Conservation (phyloP, 2,797 vertebrate species). For the Amniataba percoides region DNA sequence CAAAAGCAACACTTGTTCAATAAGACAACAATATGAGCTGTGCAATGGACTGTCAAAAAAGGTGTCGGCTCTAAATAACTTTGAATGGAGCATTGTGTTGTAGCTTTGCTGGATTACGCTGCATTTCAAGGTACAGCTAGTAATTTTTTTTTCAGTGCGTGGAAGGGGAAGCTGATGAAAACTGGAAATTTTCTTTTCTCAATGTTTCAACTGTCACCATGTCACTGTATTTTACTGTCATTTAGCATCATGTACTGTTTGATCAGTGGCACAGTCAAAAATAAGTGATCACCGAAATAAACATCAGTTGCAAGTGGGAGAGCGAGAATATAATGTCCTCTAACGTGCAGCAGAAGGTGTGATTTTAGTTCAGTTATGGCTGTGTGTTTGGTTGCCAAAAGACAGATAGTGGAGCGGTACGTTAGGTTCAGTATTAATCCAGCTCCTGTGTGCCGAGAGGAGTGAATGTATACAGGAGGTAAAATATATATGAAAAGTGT, state of each 20-base stretch:
- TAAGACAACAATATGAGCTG: no score
- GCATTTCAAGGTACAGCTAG: background rate
- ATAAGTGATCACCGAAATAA: conserved; percentile 14
- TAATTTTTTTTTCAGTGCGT: background rate
- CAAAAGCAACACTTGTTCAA: no score
- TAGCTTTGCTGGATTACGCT: background rate
- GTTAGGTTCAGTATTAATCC: background rate
- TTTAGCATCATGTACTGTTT: background rate
- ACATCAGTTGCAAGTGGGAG: conserved; percentile 4
- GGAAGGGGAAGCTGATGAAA: background rate
- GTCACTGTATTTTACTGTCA: no score
- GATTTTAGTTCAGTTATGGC: conserved; percentile 32
- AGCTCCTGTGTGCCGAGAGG: background rate
- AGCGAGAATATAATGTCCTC: conserved; percentile 17
- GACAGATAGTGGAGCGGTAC: conserved; percentile 7
- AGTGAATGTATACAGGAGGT: background rate
- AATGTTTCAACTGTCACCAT: background rate
- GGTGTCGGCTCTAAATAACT: no score
- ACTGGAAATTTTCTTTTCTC: background rate
- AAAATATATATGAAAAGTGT: background rate
- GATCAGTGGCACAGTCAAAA: background rate
- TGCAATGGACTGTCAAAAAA: background rate
- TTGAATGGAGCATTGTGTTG: background rate
- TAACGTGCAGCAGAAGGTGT: background rate
- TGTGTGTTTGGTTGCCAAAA: conserved; percentile 10